Evolutionary conservation across 2,888 invertebrate genomes (phyloP), one percentile per base, ranked within the genome.

Genomic region (Drosophila anceps): DNA sequence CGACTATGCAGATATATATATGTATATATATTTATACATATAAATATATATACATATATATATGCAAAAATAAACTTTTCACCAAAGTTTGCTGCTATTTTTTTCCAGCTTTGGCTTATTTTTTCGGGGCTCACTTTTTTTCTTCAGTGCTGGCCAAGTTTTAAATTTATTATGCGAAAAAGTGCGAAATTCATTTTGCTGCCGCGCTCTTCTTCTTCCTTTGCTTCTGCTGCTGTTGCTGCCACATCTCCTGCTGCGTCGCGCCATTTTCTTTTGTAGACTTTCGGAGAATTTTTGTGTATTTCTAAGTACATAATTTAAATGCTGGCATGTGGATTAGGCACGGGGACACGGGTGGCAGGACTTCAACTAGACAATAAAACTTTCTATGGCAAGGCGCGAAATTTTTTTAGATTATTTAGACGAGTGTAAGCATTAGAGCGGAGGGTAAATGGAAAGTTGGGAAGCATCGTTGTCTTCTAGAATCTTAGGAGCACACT

Each of bases 181-280:
- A 91, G 92, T 91, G 91, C 92, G 91, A 91, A 92, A 91, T 91
- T 91, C 91, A 91, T 92, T 91, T 92, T 89, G 86, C 90, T 81
- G 84, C 76, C 84, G 79, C 46, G 58, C 66, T 70, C 57, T 64
- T 50, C 74, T 72, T 77, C 78, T 74, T 69, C 68, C 62, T 62
- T 63, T 63, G 68, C 48, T 67, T 35, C 72, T 73, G 76, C 76
- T 70, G 67, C 70, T 59, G 50, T 27, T 69, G 27, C 50, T 50
- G 62, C 61, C 57, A 60, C 70, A 51, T 75, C 67, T 81, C 89
- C 90, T 74, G 84, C 84, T 84, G 89, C 72, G 84, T 33, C 68
- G 68, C 85, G 82, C 84, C 82, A 85, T 80, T 81, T 80, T 81
- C 81, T 81, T 83, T 82, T 88, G 86, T 88, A 83, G 82, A 85